Evolutionary conservation across 2,113 vertebrate genomes (phyloP), one percentile per base, ranked within the genome.

Genomic region (Lophochroa leadbeateri): DNA sequence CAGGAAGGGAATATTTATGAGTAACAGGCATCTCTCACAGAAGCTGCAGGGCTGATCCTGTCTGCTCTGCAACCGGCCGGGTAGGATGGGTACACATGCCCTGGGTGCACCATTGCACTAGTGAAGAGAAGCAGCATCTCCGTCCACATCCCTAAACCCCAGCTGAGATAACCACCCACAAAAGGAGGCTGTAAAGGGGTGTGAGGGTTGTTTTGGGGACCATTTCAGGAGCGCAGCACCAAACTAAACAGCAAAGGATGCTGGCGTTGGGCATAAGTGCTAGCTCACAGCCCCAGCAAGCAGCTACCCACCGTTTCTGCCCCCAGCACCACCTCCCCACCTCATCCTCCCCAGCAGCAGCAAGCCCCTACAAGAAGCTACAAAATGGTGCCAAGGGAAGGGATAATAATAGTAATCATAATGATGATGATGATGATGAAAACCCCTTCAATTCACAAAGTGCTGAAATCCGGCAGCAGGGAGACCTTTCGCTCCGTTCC

Each of bases 181-280:
- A 24, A 31, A 4, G 1, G 13, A 50, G 50, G 33, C 50, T 29
- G 35, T 17, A 6, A 57, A 70, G 19, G 15, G 17, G 7, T 0
- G 0, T 25, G 33, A 27, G 23, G 23, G 11, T 18, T 17, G 4
- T 79, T 90, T 31, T 1, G 3, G 29, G 57, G 24, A 46, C 35
- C 6, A 4, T 76, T 68, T 68, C 27, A 80, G 25, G 25, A 41
- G 20, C 0, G 3, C 49, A 84, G 55, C 24, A 24, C 7, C n/a
- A 77, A 77, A 44, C 17, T 1, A 4, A 14, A 39, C 29, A 49
- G 44, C 50, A 50, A 60, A 37, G 39, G 29, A 29, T 10, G 9
- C 25, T n/a, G 2, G 0, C 27, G 20, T 3, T 0, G 2, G 47
- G 33, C 29, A 8, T 27, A 1, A 1, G 29, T 10, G 17, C 13